phyloP scores from a whole-genome alignment of 2,888 invertebrate species.

The Sarcophaga variegata region DNA sequence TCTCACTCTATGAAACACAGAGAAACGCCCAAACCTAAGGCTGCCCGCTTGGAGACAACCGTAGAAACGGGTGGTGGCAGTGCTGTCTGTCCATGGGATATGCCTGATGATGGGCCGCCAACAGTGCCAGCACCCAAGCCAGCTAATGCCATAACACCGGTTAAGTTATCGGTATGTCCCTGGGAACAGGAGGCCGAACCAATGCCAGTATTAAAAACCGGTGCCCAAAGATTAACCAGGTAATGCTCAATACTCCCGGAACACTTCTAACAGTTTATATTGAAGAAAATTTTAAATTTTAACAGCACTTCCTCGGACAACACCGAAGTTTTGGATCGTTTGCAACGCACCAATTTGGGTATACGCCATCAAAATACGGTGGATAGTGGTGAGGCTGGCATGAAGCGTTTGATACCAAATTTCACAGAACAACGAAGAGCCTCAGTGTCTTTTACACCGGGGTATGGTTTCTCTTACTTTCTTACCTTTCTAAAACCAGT shows the following conservation, averaged over 20 bases:
- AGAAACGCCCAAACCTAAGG: slow-evolving; percentile 76
- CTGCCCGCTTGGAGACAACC: slow-evolving; percentile 77
- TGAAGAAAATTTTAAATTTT: background rate
- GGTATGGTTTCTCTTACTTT: slow-evolving; percentile 72
- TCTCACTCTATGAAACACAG: slow-evolving; percentile 67
- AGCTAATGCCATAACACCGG: slow-evolving; percentile 66
- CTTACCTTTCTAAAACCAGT: background rate
- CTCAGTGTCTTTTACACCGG: slow-evolving; percentile 80
- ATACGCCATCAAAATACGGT: slow-evolving; percentile 88
- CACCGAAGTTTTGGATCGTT: slow-evolving; percentile 85
- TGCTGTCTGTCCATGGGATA: slow-evolving; percentile 81
- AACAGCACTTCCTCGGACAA: slow-evolving; percentile 84
- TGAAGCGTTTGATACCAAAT: slow-evolving; percentile 79
- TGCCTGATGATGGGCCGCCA: slow-evolving; percentile 70
- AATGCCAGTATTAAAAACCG: slow-evolving; percentile 65
- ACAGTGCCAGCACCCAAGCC: slow-evolving; percentile 59
- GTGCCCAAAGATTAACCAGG: slow-evolving; percentile 75
- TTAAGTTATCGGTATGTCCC: slow-evolving; percentile 78
- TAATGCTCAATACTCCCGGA: slow-evolving; percentile 48
- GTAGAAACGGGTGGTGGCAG: slow-evolving; percentile 74
- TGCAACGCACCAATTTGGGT: slow-evolving; percentile 84
- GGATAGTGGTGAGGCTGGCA: slow-evolving; percentile 84
- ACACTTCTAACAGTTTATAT: background rate
- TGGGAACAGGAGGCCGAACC: slow-evolving; percentile 76
- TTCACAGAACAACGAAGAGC: slow-evolving; percentile 80